Conservation (phyloP, 64 coral and sea anemone genomes). For the Platygyra sinensis region DNA sequence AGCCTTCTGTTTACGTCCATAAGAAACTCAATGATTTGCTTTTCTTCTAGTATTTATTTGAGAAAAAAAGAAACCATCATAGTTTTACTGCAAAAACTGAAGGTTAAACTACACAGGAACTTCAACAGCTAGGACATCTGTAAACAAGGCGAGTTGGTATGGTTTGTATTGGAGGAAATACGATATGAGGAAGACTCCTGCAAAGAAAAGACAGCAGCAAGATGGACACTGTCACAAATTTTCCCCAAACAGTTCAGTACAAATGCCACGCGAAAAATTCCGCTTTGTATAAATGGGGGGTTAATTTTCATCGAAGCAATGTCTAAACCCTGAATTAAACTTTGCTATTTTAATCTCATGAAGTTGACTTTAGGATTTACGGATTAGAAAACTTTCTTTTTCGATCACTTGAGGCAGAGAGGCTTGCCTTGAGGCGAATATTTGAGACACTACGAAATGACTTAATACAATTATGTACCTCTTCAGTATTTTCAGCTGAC, state of each 20-base stretch:
- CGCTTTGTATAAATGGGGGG: background rate
- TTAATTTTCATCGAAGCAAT: background rate
- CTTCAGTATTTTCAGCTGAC: background rate
- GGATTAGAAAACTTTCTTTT: background rate
- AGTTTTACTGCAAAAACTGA: background rate
- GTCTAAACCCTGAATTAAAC: conserved; percentile 24
- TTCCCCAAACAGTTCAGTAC: too few species aligned
- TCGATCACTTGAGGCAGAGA: background rate
- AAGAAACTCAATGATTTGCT: background rate
- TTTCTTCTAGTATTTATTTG: background rate
- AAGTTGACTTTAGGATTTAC: conserved; percentile 7
- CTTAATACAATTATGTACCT: background rate
- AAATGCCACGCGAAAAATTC: background rate
- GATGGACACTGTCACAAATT: background rate
- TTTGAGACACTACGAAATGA: background rate
- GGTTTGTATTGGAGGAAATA: background rate
- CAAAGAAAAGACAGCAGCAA: background rate
- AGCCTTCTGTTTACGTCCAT: background rate
- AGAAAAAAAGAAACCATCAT: background rate
- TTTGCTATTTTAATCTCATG: conserved; percentile 18
- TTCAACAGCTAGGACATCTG: conserved; percentile 1
- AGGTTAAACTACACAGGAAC: background rate
- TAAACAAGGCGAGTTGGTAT: conserved; percentile 21
- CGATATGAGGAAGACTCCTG: background rate
- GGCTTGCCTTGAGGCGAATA: background rate